Percentiles rank a stretch among this genome's conserved stretches.
These are phyloP conservation scores for Tupiocoris notatus DNA, from an alignment of 2,888 invertebrate species.

Conservation along the genomic window DNA sequence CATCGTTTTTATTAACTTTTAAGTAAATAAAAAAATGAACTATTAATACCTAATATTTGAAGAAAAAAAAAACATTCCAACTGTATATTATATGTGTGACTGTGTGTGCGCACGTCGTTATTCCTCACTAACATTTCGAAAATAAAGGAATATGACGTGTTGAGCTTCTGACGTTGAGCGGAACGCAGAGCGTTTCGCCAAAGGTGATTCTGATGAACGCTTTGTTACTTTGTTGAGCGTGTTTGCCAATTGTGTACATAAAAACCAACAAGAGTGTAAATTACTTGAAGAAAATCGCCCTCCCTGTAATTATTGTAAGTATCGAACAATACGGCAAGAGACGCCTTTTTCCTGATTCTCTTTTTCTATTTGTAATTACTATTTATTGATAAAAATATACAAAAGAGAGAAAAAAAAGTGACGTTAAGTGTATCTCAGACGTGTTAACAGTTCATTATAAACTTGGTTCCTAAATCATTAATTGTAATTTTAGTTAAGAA, in stretches of 20 bases:
- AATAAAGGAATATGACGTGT: conserved; percentile 7
- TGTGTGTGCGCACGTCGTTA: background rate
- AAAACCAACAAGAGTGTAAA: conserved; percentile 21
- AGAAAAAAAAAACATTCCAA: conserved; percentile 34
- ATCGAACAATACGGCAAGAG: background rate
- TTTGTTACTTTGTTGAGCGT: conserved; percentile 34
- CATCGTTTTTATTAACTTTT: background rate
- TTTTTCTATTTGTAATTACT: conserved; percentile 11
- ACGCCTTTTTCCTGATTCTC: too few species aligned
- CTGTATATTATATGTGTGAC: background rate
- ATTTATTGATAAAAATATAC: conserved; percentile 28
- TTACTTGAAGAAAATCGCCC: background rate
- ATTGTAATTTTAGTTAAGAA: conserved; percentile 45
- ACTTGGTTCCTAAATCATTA: conserved; percentile 50
- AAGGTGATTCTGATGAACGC: conserved; percentile 28
- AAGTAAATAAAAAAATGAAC: conserved; percentile 9
- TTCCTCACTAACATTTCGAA: conserved; percentile 2
- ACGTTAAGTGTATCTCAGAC: background rate
- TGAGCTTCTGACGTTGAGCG: background rate
- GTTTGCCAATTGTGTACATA: conserved; percentile 32
- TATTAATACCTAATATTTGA: conserved; percentile 8
- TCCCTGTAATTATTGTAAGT: background rate
- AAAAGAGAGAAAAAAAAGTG: background rate
- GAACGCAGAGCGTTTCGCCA: background rate
- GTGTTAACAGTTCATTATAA: conserved; percentile 32